phyloP scores from a whole-genome alignment of 2,113 vertebrate species.

The Nycticebus coucang region DNA sequence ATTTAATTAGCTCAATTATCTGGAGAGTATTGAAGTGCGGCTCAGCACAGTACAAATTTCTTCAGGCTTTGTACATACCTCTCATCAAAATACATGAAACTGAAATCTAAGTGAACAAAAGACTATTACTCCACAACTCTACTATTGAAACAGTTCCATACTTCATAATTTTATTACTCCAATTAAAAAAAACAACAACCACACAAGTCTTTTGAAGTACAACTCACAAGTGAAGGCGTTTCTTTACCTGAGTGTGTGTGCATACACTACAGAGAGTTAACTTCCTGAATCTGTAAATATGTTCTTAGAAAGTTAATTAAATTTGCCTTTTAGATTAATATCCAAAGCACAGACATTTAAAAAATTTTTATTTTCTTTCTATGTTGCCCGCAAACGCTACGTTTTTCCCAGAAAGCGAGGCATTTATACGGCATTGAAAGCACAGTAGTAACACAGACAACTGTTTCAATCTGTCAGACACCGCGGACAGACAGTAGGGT shows the following conservation, averaged over 20 bases:
- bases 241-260: neutral
- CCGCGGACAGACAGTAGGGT: constrained; percentile 86
- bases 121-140: constrained; percentile 72
- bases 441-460: constrained; percentile 84
- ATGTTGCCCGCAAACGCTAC: constrained; percentile 52
- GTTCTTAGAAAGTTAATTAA: constrained; percentile 76
- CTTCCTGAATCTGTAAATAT: constrained; percentile 68
- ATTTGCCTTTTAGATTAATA: constrained; percentile 70
- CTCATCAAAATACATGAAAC: constrained; percentile 85
- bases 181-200: constrained; percentile 65
- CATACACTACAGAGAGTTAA: constrained; percentile 18
- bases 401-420: constrained; percentile 79
- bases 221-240: constrained; percentile 58
- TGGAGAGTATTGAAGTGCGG: constrained; percentile 84
- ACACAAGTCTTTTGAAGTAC: constrained; percentile 66
- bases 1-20: constrained; percentile 93
- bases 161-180: constrained; percentile 80
- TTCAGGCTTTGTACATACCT: constrained; percentile 85
- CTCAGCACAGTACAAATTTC: constrained; percentile 85
- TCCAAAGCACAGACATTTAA: constrained; percentile 51
- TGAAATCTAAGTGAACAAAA: constrained; percentile 83
- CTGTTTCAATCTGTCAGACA: constrained; percentile 89
- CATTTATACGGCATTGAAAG: constrained; percentile 82
- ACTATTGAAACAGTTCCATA: constrained; percentile 75
- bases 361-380: constrained; percentile 41